Evolutionary conservation across 2,888 invertebrate genomes (phyloP).

Genomic region (Pachydiplax longipennis): DNA sequence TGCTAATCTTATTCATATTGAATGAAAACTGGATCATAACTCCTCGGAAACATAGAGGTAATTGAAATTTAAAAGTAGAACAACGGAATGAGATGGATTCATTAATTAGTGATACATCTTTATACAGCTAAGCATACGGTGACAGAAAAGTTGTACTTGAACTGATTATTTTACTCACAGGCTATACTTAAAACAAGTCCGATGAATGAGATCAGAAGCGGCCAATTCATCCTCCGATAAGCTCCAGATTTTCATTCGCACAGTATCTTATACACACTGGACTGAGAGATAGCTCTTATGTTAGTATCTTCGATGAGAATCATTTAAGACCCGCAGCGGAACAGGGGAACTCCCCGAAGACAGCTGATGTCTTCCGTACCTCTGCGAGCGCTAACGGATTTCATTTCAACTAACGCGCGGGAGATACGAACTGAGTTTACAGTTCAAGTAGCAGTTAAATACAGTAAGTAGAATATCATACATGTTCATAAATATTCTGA

Average conservation of each 20-base stretch:
- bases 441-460: too few species aligned
- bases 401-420: too few species aligned
- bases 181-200: background rate
- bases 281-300: background rate
- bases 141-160: background rate
- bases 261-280: background rate
- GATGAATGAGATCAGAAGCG: background rate
- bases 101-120: too few species aligned
- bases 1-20: too few species aligned
- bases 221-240: conserved; percentile 4
- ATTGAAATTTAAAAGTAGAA: too few species aligned
- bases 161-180: background rate
- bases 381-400: background rate
- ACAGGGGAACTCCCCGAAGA: background rate
- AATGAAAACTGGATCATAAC: too few species aligned
- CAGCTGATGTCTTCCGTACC: background rate
- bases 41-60: too few species aligned
- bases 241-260: background rate
- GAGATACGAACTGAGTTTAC: too few species aligned
- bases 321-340: background rate
- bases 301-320: background rate
- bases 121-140: too few species aligned
- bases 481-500: too few species aligned
- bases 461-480: too few species aligned
- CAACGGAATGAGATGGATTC: too few species aligned